Conservation (phyloP, 2,797 vertebrate genomes). For the Triplophysa yarkandensis region DNA sequence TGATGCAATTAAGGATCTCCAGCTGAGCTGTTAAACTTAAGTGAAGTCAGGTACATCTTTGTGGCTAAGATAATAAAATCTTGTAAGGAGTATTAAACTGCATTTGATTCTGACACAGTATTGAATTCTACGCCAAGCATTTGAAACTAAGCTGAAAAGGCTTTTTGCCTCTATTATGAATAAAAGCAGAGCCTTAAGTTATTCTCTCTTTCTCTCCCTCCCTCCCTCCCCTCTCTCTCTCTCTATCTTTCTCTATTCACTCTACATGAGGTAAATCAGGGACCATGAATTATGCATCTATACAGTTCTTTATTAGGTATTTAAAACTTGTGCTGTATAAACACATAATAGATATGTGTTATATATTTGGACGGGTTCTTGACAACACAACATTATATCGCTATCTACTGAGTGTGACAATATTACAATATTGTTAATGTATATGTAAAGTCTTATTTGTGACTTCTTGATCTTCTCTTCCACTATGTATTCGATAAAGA, state of each 20-base stretch:
- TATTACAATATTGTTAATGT: neutral
- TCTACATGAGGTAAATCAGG: constrained; percentile 33
- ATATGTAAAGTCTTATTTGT: too few relatives aligned
- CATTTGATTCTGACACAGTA: constrained; percentile 28
- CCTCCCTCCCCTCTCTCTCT: neutral
- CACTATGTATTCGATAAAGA: too few relatives aligned
- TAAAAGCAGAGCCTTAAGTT: too few relatives aligned
- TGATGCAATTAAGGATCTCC: constrained; percentile 33
- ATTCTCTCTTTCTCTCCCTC: neutral
- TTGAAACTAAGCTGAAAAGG: constrained; percentile 12
- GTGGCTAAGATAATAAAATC: constrained; percentile 27
- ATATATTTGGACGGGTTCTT: neutral
- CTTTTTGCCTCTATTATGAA: constrained; percentile 24
- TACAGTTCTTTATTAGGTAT: constrained; percentile 18
- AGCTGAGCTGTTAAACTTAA: constrained; percentile 38
- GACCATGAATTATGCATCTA: constrained; percentile 51
- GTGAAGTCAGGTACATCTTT: constrained; percentile 16
- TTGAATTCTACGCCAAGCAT: constrained; percentile 15
- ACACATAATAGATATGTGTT: neutral
- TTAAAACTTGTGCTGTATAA: constrained; percentile 28
- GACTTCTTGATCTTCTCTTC: too few relatives aligned
- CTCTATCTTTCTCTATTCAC: neutral
- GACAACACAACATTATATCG: neutral
- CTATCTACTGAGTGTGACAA: neutral
- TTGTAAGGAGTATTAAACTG: constrained; percentile 38